A percentile compares a stretch with the other conserved stretches of the same genome.
Conservation (phyloP, 37 sponge, comb jelly and placozoan genomes). For the Ianthella basta region DNA sequence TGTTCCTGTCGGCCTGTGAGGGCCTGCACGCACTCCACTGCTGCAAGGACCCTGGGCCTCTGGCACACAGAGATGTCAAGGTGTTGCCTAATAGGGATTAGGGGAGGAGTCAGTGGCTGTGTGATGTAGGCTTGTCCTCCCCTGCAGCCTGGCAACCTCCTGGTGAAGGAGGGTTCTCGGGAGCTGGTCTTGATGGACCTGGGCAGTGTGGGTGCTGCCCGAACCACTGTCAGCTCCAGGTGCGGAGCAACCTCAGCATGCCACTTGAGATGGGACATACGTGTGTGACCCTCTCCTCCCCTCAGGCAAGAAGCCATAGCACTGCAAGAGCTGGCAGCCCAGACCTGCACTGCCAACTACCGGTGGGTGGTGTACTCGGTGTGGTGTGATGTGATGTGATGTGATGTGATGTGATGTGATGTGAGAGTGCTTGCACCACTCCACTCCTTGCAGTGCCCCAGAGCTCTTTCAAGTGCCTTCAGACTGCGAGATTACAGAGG, state of each 20-base stretch:
- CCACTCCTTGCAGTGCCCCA: slow-evolving; percentile 70
- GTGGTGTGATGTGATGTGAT: neutral
- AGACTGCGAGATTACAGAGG: slow-evolving; percentile 69
- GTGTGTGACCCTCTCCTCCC: neutral
- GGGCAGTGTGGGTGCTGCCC: slow-evolving; percentile 76
- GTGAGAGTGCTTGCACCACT: neutral
- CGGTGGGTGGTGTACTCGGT: slow-evolving; percentile 33
- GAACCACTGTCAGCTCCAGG: slow-evolving; percentile 49
- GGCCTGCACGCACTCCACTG: slow-evolving; percentile 77
- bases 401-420: neutral
- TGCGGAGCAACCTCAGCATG: neutral
- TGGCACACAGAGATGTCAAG: slow-evolving; percentile 92
- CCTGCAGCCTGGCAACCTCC: slow-evolving; percentile 75
- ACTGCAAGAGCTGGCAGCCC: slow-evolving; percentile 84
- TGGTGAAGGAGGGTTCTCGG: slow-evolving; percentile 62
- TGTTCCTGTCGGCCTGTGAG: slow-evolving; percentile 65
- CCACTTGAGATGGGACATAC: neutral
- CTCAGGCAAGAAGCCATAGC: slow-evolving; percentile 83
- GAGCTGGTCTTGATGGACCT: slow-evolving; percentile 85
- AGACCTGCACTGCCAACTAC: slow-evolving; percentile 85
- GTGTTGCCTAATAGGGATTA: slow-evolving; percentile 21
- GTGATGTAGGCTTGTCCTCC: neutral
- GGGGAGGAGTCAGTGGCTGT: neutral
- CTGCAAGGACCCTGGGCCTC: slow-evolving; percentile 37
- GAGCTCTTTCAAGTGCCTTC: slow-evolving; percentile 93